These are phyloP conservation scores for Nasalis larvatus DNA, from an alignment of 2,113 vertebrate species.

Conservation along the genomic window DNA sequence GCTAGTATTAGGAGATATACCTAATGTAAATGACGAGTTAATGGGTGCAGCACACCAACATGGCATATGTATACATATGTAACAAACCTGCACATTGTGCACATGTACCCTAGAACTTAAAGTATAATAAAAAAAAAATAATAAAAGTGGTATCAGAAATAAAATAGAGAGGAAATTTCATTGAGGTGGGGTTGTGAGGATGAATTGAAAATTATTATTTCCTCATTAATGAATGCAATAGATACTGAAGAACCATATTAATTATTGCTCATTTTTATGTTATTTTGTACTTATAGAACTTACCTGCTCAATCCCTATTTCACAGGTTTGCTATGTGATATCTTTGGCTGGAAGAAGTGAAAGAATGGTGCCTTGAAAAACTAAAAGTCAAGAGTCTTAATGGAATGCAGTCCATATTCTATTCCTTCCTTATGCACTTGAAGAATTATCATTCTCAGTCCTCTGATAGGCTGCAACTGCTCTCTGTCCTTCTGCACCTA, in stretches of 20 bases:
- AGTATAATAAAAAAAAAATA: too few relatives aligned
- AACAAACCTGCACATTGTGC: too few relatives aligned
- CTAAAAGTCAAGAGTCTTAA: background rate
- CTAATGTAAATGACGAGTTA: too few relatives aligned
- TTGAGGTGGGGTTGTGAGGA: background rate
- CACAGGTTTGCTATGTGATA: background rate
- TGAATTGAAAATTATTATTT: background rate
- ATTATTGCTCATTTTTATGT: background rate
- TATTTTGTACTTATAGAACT: background rate
- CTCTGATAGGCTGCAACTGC: rapidly evolving
- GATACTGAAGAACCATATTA: background rate
- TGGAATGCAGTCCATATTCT: background rate
- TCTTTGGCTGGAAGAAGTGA: background rate
- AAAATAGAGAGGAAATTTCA: background rate
- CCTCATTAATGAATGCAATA: background rate
- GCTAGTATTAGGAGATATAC: too few relatives aligned
- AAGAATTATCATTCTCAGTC: background rate
- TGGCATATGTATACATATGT: too few relatives aligned
- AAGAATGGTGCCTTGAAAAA: background rate
- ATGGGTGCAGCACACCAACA: too few relatives aligned
- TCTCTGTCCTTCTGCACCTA: background rate
- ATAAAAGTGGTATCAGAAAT: background rate
- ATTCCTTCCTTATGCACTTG: background rate
- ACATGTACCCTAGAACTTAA: too few relatives aligned
- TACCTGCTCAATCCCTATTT: background rate